Conservation (phyloP, 2,113 vertebrate species). For the Tychaedon coryphoeus region DNA sequence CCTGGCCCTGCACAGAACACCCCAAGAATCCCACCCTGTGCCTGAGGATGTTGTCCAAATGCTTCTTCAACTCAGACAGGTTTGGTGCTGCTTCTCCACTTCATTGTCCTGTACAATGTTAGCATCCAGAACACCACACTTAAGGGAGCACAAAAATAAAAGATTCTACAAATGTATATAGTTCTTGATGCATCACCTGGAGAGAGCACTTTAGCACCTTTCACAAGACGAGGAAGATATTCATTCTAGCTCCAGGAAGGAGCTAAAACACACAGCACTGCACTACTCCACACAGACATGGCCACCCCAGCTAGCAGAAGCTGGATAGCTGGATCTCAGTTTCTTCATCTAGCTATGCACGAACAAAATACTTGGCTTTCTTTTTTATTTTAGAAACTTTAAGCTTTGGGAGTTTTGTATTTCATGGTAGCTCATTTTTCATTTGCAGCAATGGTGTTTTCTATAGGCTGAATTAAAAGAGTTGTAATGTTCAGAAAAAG, state of each 20-base stretch:
- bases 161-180: background rate
- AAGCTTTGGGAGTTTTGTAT: background rate
- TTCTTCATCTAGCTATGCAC: background rate
- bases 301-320: background rate
- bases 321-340: background rate
- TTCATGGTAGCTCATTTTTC: background rate
- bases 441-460: background rate
- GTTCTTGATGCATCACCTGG: background rate
- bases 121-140: background rate
- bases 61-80: background rate
- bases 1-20: background rate
- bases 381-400: background rate
- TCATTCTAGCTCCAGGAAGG: background rate
- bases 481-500: background rate
- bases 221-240: background rate
- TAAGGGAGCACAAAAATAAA: background rate
- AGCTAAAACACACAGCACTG: background rate
- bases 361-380: background rate
- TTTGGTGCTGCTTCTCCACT: background rate
- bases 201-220: background rate
- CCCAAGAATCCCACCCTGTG: background rate
- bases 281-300: background rate
- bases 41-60: background rate
- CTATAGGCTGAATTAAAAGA: background rate
- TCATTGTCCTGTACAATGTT: background rate